Evolutionary conservation across 2,888 invertebrate species (phyloP), one percentile per base, ranked within the genome.

Genomic region (Leptothorax acervorum): DNA sequence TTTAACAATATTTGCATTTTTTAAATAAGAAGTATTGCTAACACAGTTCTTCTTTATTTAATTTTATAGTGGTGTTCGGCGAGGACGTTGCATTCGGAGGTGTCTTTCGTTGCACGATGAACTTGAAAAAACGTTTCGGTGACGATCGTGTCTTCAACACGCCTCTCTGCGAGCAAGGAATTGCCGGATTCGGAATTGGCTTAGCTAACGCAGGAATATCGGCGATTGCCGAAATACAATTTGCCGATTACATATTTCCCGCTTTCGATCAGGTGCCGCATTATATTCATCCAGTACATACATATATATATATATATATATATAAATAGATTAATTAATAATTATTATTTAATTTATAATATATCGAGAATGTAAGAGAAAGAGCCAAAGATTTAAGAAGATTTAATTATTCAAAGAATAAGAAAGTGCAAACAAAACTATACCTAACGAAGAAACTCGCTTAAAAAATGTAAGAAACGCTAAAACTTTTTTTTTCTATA

Each of bases 61-160:
- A 18, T 79, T 70, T 31, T n/a, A 78, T n/a, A 78, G 96, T 99
- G 73, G 94, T 99, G 76, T 99, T 99, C 94, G 99, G 99, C 0
- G 99, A 99, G 95, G 99, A 99, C 95, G 99, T 99, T 0, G 99
- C 97, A 0, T 99, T 99, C 94, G 99, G 99, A 51, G 99, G 99
- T 2, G 99, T 99, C 0, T 99, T 99, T 95, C 96, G 99, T 62
- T 99, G 99, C 95, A 98, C 99, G 1, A 95, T 99, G 55, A 99
- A 98, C 11, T 95, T 99, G 62, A 98, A 98, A 95, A 97, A 98
- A 60, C 99, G 99, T 94, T 99, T 98, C 94, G 99, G 99, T 84
- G 97, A 97, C 87, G 97, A 98, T 78, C 96, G 99, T 23, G 99
- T 99, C 0, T 99, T 99, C 95, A 99, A 99, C 95, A 99, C 99